Evolutionary conservation across 2,113 vertebrate species (phyloP).

Genomic region (Dicrurus megarhynchus): DNA sequence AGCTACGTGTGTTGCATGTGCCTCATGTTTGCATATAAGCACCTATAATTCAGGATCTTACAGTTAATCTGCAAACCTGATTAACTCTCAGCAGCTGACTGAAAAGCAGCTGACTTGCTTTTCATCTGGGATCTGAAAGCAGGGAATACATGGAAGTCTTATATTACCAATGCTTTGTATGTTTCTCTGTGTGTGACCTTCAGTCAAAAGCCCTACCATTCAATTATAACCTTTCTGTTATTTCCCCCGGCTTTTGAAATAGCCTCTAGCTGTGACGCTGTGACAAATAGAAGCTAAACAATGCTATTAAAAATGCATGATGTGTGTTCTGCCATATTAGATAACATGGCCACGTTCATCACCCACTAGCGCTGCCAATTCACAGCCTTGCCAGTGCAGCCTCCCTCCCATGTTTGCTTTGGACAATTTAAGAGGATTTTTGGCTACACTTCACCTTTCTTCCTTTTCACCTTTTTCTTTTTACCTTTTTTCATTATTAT

Average conservation of each 20-base stretch:
- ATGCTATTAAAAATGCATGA: slow-evolving; percentile 20
- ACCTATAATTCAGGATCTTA: not conserved
- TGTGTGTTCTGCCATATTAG: not conserved
- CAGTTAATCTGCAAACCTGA: slow-evolving; percentile 29
- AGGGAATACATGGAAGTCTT: not conserved
- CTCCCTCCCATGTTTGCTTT: not conserved
- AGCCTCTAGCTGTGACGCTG: not conserved
- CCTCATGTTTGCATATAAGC: not conserved
- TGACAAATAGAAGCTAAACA: not conserved
- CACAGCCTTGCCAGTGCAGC: not conserved
- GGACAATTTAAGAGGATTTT: not conserved
- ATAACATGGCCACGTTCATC: not conserved
- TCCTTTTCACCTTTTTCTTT: not conserved
- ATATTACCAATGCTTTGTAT: not conserved
- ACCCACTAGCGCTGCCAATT: not conserved
- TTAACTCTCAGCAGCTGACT: not conserved
- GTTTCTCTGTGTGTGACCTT: not conserved
- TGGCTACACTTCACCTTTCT: not conserved
- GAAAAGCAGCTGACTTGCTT: not conserved
- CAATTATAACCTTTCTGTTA: not conserved
- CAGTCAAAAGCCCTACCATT: not conserved
- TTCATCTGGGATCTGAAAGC: not conserved
- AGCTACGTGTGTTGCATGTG: not conserved
- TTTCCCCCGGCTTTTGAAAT: not conserved
- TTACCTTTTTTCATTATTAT: not conserved